Conservation (phyloP, 1,140 invertebrate species). For the Danaus plexippus region DNA sequence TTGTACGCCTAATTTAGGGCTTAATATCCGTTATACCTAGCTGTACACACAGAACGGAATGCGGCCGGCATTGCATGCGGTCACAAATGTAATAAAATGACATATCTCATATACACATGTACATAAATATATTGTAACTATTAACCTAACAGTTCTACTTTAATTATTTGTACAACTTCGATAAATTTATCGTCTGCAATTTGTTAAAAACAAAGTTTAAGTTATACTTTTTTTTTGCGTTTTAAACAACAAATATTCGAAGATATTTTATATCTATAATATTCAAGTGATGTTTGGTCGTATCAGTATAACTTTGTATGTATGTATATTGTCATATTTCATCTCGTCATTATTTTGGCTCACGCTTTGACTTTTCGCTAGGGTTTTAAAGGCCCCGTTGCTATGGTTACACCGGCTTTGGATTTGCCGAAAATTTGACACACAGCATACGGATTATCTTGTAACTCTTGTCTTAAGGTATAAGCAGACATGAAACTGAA, state of each 20-base stretch:
- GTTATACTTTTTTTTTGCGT: background rate
- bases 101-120: conserved; percentile 1
- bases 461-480: background rate
- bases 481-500: too few species aligned
- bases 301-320: conserved; percentile 11
- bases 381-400: conserved; percentile 20
- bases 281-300: too few species aligned
- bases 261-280: too few species aligned
- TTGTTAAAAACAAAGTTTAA: background rate
- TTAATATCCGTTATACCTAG: conserved; percentile 17
- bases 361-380: conserved; percentile 17
- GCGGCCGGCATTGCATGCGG: conserved; percentile 17
- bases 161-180: background rate
- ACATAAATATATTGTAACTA: conserved; percentile 5
- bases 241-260: conserved; percentile 6
- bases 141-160: background rate
- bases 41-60: conserved; percentile 14
- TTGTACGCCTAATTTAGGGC: conserved; percentile 17
- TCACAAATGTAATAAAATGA: conserved; percentile 21
- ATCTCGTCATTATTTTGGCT: conserved; percentile 23
- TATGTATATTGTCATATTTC: conserved; percentile 21
- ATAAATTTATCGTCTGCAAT: too few species aligned
- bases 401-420: conserved; percentile 18
- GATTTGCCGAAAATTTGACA: conserved; percentile 20
- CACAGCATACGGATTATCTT: conserved; percentile 19